A percentile compares a stretch with the other conserved stretches of the same genome.
Conservation (phyloP, 1,140 invertebrate species). For the Pseudomyrmex flavicornis region DNA sequence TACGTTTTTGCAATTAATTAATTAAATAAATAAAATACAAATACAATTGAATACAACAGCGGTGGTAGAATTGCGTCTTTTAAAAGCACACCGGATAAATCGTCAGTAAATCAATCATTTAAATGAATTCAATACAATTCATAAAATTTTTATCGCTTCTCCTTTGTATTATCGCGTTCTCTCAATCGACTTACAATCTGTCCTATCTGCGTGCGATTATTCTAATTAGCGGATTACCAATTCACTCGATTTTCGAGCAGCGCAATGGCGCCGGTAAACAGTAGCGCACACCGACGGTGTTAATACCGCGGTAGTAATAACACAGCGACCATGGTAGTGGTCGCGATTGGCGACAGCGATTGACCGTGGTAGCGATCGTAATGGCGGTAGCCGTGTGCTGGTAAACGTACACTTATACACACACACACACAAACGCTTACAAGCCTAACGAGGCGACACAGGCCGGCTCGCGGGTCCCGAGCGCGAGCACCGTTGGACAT, state of each 20-base stretch:
- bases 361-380: conserved; percentile 61
- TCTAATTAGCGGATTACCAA: conserved; percentile 21
- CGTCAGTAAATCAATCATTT: no score
- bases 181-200: conserved; percentile 17
- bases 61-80: no score
- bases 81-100: no score
- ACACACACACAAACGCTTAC: conserved; percentile 51
- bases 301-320: conserved; percentile 66
- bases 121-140: neutral
- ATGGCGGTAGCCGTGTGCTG: conserved; percentile 62
- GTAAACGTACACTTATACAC: conserved; percentile 22
- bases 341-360: conserved; percentile 57
- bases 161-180: conserved; percentile 3
- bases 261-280: conserved; percentile 41
- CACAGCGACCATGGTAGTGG: conserved; percentile 31
- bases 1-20: no score
- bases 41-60: neutral
- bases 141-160: conserved; percentile 8
- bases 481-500: conserved; percentile 73
- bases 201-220: conserved; percentile 28
- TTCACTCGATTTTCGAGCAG: conserved; percentile 27
- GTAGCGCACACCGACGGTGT: conserved; percentile 56
- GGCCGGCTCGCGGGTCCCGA: conserved; percentile 13
- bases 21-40: neutral
- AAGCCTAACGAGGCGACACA: conserved; percentile 58